These are phyloP conservation scores for Ptiloglossa arizonensis DNA, from an alignment of 1,140 invertebrate genomes.

Conservation along the genomic window DNA sequence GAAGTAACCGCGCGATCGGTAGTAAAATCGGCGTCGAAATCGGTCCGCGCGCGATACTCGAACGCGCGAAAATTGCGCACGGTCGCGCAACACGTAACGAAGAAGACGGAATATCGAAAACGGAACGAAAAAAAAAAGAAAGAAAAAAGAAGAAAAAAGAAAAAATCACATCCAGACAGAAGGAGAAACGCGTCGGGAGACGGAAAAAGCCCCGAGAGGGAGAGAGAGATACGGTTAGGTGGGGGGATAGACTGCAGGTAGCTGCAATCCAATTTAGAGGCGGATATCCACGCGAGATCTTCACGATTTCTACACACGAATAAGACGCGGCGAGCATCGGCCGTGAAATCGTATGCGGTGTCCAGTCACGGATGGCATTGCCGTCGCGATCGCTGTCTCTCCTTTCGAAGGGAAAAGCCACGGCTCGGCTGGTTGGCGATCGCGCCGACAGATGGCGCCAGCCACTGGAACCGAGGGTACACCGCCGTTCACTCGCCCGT, in stretches of 20 bases:
- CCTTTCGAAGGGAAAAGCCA: conserved; percentile 71
- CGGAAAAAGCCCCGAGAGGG: not conserved
- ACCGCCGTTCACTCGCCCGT: not conserved
- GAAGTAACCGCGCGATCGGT: too few species aligned
- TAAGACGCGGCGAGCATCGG: conserved; percentile 76
- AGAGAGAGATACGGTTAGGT: conserved; percentile 36
- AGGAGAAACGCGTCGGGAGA: conserved; percentile 31
- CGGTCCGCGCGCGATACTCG: too few species aligned
- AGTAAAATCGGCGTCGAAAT: too few species aligned
- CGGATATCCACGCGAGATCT: conserved; percentile 82
- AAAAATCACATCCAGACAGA: not conserved
- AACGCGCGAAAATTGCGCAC: too few species aligned
- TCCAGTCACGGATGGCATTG: conserved; percentile 82
- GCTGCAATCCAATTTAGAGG: conserved; percentile 81
- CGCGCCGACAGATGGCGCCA: conserved; percentile 71
- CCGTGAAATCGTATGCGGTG: conserved; percentile 82
- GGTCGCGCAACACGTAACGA: too few species aligned
- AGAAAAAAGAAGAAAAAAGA: too few species aligned
- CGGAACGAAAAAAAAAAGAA: too few species aligned
- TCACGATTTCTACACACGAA: conserved; percentile 83
- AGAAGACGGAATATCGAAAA: not conserved
- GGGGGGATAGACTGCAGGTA: conserved; percentile 67
- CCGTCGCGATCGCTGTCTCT: conserved; percentile 63
- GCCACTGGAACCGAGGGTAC: conserved; percentile 63
- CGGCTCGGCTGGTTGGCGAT: conserved; percentile 50